Percentiles rank a stretch among this genome's conserved stretches.
phyloP scores from a whole-genome alignment of 2,113 vertebrate genomes.

The Rhodinocichla rosea region DNA sequence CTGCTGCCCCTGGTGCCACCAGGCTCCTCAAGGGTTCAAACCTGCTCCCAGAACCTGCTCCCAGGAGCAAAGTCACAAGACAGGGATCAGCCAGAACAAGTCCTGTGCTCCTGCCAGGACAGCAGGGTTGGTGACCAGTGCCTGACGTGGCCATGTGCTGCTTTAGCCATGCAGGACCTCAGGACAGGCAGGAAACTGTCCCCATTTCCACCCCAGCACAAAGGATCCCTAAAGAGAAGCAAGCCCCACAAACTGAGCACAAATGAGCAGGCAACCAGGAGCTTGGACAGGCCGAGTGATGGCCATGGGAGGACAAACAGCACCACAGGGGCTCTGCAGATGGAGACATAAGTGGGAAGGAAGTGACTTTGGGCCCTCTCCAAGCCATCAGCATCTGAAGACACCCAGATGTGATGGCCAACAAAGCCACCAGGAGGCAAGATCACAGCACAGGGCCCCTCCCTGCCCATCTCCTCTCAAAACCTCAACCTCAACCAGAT shows the following conservation, averaged over 20 bases:
- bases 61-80: not conserved
- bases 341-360: not conserved
- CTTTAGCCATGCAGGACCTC: not conserved
- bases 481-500: not conserved
- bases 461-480: not conserved
- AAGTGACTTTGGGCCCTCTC: not conserved
- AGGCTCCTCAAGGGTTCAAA: not conserved
- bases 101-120: not conserved
- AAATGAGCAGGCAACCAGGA: not conserved
- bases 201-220: not conserved
- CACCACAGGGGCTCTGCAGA: not conserved
- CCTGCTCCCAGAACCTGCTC: not conserved
- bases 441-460: not conserved
- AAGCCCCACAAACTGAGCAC: not conserved
- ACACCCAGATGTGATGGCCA: not conserved
- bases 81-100: not conserved
- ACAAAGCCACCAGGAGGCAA: not conserved
- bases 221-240: not conserved
- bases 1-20: not conserved
- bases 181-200: not conserved
- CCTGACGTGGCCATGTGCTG: not conserved
- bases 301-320: not conserved
- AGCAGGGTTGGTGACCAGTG: not conserved
- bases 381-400: not conserved
- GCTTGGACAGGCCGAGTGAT: not conserved